Percentiles rank a stretch among this genome's conserved stretches.
Evolutionary conservation across 1,140 invertebrate species (phyloP).

Genomic region (Lanistes nyassanus): DNA sequence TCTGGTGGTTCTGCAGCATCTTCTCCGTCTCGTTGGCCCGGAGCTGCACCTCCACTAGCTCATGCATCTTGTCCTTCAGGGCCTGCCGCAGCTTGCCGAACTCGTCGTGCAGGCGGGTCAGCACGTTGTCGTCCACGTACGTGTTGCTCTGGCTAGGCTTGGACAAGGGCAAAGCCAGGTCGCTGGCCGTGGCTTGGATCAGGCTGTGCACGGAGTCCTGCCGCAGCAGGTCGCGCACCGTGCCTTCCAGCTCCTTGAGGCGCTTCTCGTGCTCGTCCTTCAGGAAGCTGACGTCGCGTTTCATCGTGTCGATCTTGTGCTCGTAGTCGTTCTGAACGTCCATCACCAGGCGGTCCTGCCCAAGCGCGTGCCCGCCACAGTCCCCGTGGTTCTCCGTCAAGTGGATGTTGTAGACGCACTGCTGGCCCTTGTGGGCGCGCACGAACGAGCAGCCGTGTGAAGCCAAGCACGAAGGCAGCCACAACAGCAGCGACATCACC

Average conservation of each 20-base stretch:
- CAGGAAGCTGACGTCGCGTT: constrained; percentile 35
- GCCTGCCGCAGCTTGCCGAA: constrained; percentile 40
- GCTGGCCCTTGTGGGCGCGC: constrained; percentile 22
- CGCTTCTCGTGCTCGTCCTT: constrained; percentile 45
- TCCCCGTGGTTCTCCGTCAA: constrained; percentile 8
- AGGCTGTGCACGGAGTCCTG: not conserved
- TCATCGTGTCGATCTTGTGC: constrained; percentile 36
- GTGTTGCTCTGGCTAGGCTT: not conserved
- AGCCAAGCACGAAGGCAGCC: no score
- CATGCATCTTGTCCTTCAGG: constrained; percentile 33
- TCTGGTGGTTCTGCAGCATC: constrained; percentile 35
- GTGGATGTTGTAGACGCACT: constrained; percentile 31
- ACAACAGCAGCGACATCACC: not conserved
- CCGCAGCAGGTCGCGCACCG: constrained; percentile 26
- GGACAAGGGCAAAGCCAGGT: not conserved
- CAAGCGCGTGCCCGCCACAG: not conserved
- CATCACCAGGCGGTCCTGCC: not conserved
- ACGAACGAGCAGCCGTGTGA: constrained; percentile 14
- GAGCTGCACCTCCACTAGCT: constrained; percentile 36
- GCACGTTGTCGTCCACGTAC: constrained; percentile 5
- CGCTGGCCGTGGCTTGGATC: not conserved
- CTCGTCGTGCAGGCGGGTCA: constrained; percentile 38
- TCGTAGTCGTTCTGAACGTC: constrained; percentile 32
- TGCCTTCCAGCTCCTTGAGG: constrained; percentile 41
- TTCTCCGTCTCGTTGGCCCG: constrained; percentile 42